Percentiles rank a stretch among this genome's conserved stretches.
phyloP scores from a whole-genome alignment of 2,113 vertebrate genomes.

The Paraplagusia blochii region DNA sequence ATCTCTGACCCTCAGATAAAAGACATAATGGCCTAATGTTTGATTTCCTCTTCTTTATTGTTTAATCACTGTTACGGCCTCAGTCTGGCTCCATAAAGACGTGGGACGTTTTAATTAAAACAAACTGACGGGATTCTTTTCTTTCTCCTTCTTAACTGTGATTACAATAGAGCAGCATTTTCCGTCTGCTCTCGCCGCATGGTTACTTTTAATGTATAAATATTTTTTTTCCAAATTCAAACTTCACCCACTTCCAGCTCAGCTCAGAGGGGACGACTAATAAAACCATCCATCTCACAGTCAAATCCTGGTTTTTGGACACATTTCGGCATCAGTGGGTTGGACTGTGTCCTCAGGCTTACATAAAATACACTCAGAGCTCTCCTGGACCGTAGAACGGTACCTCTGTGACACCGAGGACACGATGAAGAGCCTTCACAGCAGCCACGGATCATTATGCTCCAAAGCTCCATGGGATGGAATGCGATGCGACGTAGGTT shows the following conservation, averaged over 20 bases:
- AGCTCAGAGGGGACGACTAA: no score
- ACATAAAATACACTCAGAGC: not conserved
- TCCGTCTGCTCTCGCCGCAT: no score
- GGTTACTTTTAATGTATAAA: no score
- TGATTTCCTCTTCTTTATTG: not conserved
- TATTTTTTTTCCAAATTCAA: no score
- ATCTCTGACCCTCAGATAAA: not conserved
- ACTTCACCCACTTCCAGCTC: no score
- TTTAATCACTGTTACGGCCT: not conserved
- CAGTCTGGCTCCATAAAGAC: not conserved
- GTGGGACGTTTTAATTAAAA: no score
- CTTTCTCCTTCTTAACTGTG: no score
- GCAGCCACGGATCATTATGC: not conserved
- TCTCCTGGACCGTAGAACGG: not conserved
- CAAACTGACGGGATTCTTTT: no score
- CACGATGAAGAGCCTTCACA: not conserved
- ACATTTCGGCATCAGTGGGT: not conserved
- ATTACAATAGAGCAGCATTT: no score
- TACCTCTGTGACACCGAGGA: not conserved
- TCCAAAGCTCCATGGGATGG: no score
- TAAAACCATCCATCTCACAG: not conserved
- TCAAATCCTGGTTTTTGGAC: not conserved
- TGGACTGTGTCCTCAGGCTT: not conserved
- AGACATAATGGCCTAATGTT: not conserved
- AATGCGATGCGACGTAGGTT: no score